Percentiles rank a stretch among this genome's conserved stretches.
Evolutionary conservation across 2,888 invertebrate genomes (phyloP).

Genomic region (Lasioglossum leucozonium): DNA sequence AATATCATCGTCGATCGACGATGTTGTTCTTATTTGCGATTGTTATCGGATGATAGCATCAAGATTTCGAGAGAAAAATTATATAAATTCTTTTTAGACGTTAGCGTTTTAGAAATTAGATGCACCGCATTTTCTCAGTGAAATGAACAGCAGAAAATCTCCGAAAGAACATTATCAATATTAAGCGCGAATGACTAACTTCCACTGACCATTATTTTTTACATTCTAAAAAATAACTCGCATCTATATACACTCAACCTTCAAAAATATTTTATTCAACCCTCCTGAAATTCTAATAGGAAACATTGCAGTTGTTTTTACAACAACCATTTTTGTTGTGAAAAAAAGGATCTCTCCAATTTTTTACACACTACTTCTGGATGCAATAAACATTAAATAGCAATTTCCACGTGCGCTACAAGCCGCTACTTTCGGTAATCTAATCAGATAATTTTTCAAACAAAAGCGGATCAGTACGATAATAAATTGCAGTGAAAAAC

Average conservation of each 20-base stretch:
- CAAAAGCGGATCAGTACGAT: neutral
- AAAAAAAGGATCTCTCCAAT: too few species aligned
- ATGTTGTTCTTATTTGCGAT: conserved; percentile 19
- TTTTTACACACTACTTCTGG: neutral
- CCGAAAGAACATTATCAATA: neutral
- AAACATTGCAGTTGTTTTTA: neutral
- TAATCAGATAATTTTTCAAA: neutral
- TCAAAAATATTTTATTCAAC: too few species aligned
- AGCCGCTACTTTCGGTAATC: neutral
- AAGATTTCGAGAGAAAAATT: neutral
- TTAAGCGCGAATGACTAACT: neutral
- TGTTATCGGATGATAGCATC: conserved; percentile 4
- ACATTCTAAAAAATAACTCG: too few species aligned
- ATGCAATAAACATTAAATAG: neutral
- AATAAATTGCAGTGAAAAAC: neutral
- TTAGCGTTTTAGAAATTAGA: neutral
- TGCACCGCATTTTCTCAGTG: neutral
- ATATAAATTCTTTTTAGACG: neutral
- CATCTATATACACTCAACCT: neutral
- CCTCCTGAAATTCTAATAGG: too few species aligned
- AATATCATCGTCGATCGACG: neutral
- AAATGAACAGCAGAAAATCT: neutral
- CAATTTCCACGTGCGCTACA: neutral
- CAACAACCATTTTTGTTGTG: neutral
- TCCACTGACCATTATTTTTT: too few species aligned